Conservation (phyloP, 2,113 vertebrate species). For the Casuarius casuarius region DNA sequence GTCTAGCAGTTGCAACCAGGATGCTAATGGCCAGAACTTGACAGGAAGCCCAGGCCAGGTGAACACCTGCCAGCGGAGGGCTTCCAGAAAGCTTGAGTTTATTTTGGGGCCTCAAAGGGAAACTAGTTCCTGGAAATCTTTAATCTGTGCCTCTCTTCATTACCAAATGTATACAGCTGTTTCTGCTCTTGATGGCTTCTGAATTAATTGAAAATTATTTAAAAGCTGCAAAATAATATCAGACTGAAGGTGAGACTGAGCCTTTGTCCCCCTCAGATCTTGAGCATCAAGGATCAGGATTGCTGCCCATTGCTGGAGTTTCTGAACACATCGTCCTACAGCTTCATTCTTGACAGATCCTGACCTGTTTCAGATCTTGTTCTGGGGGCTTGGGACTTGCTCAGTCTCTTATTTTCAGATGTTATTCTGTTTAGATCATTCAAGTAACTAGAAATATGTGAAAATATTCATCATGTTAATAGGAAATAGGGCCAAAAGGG, state of each 20-base stretch:
- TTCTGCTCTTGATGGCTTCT: neutral
- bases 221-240: neutral
- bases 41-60: neutral
- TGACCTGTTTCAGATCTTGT: neutral
- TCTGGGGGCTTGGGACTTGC: neutral
- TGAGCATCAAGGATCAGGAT: no score
- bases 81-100: neutral
- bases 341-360: no score
- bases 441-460: neutral
- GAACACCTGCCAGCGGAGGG: neutral
- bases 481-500: neutral
- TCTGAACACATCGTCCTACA: no score
- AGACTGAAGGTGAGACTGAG: neutral
- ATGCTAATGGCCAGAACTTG: neutral
- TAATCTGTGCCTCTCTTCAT: neutral
- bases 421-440: neutral
- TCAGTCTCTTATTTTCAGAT: neutral
- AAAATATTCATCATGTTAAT: neutral
- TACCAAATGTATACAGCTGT: rapidly evolving
- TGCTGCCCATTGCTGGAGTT: no score
- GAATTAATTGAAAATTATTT: neutral
- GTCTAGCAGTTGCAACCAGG: neutral
- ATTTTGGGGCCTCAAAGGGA: no score
- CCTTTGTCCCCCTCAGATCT: no score
- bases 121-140: no score